A percentile compares a stretch with the other conserved stretches of the same genome.
phyloP scores from a whole-genome alignment of 2,797 vertebrate species.

The Pygocentrus nattereri region DNA sequence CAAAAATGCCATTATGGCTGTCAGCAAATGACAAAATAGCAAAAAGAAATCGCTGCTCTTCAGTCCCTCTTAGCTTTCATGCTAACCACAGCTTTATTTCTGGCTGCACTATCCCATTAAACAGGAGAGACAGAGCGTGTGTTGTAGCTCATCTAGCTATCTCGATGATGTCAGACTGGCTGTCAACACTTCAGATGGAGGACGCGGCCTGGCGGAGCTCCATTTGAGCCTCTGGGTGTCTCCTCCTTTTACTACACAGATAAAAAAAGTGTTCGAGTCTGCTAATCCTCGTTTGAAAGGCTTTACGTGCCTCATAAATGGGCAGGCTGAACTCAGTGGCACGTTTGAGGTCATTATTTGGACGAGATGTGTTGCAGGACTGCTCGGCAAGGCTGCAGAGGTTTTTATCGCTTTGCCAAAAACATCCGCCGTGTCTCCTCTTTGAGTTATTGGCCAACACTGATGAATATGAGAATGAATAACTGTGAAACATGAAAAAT shows the following conservation, averaged over 20 bases:
- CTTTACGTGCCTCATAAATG: constrained; percentile 20
- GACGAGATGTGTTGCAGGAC: background rate
- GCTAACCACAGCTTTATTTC: constrained; percentile 14
- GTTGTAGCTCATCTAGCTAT: constrained; percentile 67
- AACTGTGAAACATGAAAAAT: background rate
- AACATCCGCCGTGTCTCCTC: background rate
- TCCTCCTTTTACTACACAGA: constrained; percentile 22
- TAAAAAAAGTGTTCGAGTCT: background rate
- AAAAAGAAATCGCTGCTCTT: too few relatives aligned
- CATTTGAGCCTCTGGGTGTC: constrained; percentile 24
- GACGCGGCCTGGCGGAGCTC: constrained; percentile 32
- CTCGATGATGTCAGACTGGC: constrained; percentile 71
- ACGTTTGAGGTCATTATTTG: constrained; percentile 33
- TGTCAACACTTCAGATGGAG: constrained; percentile 68
- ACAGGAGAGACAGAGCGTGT: constrained; percentile 41
- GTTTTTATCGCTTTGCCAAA: background rate
- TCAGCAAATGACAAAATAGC: too few relatives aligned
- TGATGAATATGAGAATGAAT: background rate
- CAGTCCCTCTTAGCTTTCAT: background rate
- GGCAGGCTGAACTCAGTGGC: background rate
- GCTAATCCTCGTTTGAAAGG: constrained; percentile 18
- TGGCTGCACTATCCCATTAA: constrained; percentile 13
- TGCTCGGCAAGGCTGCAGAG: background rate
- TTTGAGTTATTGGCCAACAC: background rate
- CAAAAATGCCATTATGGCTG: too few relatives aligned